Evolutionary conservation across 2,888 invertebrate species (phyloP).

Genomic region (Pherbina coryleti): DNA sequence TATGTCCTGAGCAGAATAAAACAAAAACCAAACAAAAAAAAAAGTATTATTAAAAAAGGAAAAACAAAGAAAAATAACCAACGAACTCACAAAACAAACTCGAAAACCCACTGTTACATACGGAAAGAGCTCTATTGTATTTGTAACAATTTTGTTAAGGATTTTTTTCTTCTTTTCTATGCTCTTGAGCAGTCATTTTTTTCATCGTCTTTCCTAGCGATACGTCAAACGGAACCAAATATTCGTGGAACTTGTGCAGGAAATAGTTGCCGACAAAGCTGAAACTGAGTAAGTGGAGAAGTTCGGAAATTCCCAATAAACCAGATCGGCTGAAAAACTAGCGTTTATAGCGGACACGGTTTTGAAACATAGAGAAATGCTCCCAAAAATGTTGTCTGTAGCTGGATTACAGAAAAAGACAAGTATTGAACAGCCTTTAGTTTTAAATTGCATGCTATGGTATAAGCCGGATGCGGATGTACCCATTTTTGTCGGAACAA

Average conservation of each 20-base stretch:
- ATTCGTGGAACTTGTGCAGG: background rate
- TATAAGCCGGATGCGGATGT: too few relatives aligned
- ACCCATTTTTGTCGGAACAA: too few relatives aligned
- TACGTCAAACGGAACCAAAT: background rate
- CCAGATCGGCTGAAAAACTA: too few relatives aligned
- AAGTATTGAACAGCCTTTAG: too few relatives aligned
- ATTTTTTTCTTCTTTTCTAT: constrained; percentile 14
- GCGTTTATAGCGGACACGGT: too few relatives aligned
- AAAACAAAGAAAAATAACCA: background rate
- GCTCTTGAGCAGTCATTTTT: background rate
- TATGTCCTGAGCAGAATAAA: constrained; percentile 22
- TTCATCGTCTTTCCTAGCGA: background rate
- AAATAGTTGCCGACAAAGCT: background rate
- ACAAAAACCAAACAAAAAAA: background rate
- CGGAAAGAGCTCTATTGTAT: constrained; percentile 33
- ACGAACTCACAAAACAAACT: constrained; percentile 3
- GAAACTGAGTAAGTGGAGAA: background rate
- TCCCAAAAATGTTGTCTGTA: too few relatives aligned
- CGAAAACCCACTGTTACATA: background rate
- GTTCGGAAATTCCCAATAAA: too few relatives aligned
- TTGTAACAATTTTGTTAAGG: constrained; percentile 38
- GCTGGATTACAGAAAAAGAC: too few relatives aligned
- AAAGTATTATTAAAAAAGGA: background rate
- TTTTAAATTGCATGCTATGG: too few relatives aligned
- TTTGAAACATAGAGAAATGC: too few relatives aligned